Evolutionary conservation across 2,113 vertebrate species (phyloP), one percentile per base, ranked within the genome.

Genomic region (Callopanchax toddi): DNA sequence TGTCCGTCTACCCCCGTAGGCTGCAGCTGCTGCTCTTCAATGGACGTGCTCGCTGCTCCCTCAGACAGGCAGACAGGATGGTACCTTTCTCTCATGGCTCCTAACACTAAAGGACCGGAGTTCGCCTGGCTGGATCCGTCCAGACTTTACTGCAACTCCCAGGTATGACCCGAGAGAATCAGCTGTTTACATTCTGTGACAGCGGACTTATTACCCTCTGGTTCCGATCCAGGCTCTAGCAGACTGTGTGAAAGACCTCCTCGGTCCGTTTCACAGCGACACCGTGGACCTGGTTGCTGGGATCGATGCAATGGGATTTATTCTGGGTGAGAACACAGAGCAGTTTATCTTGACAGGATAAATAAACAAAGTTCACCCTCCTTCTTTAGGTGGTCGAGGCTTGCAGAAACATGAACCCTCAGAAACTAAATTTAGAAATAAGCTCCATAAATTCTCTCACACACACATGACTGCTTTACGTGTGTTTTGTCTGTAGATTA

Each of bases 221-320:
- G 42, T n/a, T 23, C 21, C 6, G 11, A 36, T 76, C 71, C 78
- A 96, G 95, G 94, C 89, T 62, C 63, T 96, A 46, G 86, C 89
- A 72, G 93, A 96, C 75, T 96, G 95, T 2, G 63, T 93, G 65
- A 59, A 88, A 2, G 94, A 96, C 61, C 89, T 96, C 63, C 87
- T 95, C 54, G 78, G 75, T 52, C 93, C 93, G 23, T 97, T 97
- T 88, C 75, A 78, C 39, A 82, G 80, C 0, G 91, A 94, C 16
- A 7, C 61, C 56, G 89, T 96, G 0, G 94, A 97, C 78, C 61
- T 94, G 76, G 93, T 97, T 67, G 93, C 89, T 0, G 94, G 95
- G 20, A 94, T 96, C 0, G 95, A 96, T 2, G 94, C 95, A 65
- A 96, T 96, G 94, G 95, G 95, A 63, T 96, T 96, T 68, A 93